phyloP scores from a whole-genome alignment of 1,140 invertebrate species.

The Carcinoscorpius rotundicauda region DNA sequence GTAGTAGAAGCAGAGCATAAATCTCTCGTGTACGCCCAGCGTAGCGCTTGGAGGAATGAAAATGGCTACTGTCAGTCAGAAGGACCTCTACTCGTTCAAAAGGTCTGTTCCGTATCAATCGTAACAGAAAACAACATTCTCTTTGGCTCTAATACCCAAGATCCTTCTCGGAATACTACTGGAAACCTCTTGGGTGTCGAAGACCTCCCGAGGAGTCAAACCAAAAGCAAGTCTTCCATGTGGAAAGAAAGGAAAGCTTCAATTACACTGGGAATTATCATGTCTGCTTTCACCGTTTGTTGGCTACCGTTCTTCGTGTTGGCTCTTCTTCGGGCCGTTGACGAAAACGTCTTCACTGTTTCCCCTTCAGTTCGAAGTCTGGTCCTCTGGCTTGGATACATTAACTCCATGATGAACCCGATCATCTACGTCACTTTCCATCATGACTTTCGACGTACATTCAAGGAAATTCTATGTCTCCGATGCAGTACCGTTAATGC shows the following conservation, averaged over 20 bases:
- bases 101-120: constrained; percentile 1
- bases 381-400: constrained; percentile 89
- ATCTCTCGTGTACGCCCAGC: too few species aligned
- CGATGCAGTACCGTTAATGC: constrained; percentile 74
- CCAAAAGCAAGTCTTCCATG: constrained; percentile 12
- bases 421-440: constrained; percentile 85
- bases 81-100: too few species aligned
- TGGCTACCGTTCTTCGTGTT: constrained; percentile 82
- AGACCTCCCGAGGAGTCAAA: background rate
- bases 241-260: constrained; percentile 56
- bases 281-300: constrained; percentile 77
- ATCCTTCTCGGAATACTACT: background rate
- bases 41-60: too few species aligned
- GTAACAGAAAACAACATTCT: background rate
- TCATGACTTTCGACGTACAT: constrained; percentile 81
- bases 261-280: constrained; percentile 82
- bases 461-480: constrained; percentile 81
- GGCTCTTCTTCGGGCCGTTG: constrained; percentile 63
- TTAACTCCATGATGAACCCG: constrained; percentile 90
- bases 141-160: background rate
- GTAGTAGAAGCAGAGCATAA: constrained; percentile 13
- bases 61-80: too few species aligned
- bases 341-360: constrained; percentile 72
- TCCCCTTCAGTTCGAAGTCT: constrained; percentile 28
- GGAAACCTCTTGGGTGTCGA: too few species aligned